phyloP scores from a whole-genome alignment of 2,888 invertebrate genomes.

The Andrena hattorfiana region DNA sequence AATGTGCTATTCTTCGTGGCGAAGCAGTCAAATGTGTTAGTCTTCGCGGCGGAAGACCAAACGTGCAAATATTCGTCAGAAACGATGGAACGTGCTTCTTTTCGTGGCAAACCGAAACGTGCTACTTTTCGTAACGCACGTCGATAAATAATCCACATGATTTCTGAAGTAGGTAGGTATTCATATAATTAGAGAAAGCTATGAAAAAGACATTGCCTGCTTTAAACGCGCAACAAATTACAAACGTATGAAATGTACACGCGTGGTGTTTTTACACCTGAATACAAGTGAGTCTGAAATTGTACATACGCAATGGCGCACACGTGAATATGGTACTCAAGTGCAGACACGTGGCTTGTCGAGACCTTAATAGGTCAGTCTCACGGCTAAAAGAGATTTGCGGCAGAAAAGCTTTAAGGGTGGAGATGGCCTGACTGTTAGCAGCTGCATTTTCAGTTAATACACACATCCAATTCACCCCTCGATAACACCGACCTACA shows the following conservation, averaged over 20 bases:
- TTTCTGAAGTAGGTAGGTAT: no score
- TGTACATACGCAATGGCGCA: constrained; percentile 24
- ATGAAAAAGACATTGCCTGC: no score
- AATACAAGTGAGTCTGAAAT: constrained; percentile 30
- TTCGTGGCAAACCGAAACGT: no score
- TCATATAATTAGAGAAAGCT: no score
- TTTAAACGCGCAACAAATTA: neutral
- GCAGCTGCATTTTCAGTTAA: constrained; percentile 61
- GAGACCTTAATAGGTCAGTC: constrained; percentile 59
- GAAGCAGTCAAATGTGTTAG: no score
- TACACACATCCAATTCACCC: constrained; percentile 44
- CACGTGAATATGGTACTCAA: constrained; percentile 43
- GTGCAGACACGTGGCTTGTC: constrained; percentile 59
- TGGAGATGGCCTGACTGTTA: constrained; percentile 42
- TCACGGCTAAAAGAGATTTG: constrained; percentile 56
- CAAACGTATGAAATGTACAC: neutral
- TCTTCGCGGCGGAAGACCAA: no score
- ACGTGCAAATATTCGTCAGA: no score
- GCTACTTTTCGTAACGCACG: no score
- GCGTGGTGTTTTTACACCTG: constrained; percentile 10
- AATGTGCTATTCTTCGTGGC: no score
- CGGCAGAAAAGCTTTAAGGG: constrained; percentile 55
- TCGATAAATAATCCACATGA: no score
- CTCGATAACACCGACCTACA: constrained; percentile 71
- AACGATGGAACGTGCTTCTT: no score